Percentiles rank a stretch among this genome's conserved stretches.
Evolutionary conservation across 2,888 invertebrate genomes (phyloP).

Genomic region (Spatulosminthurus flaviceps): DNA sequence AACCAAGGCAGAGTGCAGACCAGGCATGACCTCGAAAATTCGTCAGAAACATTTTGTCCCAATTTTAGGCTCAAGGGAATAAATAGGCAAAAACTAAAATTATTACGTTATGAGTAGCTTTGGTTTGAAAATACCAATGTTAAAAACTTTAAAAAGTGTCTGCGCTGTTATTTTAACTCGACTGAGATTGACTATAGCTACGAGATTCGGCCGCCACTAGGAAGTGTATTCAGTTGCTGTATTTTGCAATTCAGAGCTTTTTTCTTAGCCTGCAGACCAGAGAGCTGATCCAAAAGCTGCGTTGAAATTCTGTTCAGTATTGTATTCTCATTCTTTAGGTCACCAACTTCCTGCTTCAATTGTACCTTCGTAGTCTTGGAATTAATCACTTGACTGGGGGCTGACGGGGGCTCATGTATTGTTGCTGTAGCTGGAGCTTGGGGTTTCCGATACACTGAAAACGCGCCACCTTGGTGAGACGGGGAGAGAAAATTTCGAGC

Average conservation of each 20-base stretch:
- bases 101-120: not conserved
- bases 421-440: conserved; percentile 57
- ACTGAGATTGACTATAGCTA: conserved; percentile 30
- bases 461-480: conserved; percentile 63
- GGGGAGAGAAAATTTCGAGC: conserved; percentile 62
- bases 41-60: not conserved
- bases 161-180: conserved; percentile 4
- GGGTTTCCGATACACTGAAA: conserved; percentile 62
- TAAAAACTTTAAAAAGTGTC: conserved; percentile 22
- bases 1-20: not conserved
- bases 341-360: conserved; percentile 59
- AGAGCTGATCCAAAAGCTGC: conserved; percentile 61
- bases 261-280: conserved; percentile 60
- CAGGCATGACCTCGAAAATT: not conserved
- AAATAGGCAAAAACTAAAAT: conserved; percentile 6
- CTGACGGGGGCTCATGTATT: conserved; percentile 59
- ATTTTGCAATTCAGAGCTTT: conserved; percentile 61
- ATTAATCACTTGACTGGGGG: conserved; percentile 26
- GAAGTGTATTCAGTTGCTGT: conserved; percentile 53
- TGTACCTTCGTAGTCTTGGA: conserved; percentile 48
- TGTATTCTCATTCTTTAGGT: conserved; percentile 61
- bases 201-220: conserved; percentile 45
- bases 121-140: conserved; percentile 14
- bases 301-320: conserved; percentile 61
- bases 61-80: not conserved